Evolutionary conservation across 2,797 vertebrate genomes (phyloP).

Genomic region (Mormyrus proboscirostris): DNA sequence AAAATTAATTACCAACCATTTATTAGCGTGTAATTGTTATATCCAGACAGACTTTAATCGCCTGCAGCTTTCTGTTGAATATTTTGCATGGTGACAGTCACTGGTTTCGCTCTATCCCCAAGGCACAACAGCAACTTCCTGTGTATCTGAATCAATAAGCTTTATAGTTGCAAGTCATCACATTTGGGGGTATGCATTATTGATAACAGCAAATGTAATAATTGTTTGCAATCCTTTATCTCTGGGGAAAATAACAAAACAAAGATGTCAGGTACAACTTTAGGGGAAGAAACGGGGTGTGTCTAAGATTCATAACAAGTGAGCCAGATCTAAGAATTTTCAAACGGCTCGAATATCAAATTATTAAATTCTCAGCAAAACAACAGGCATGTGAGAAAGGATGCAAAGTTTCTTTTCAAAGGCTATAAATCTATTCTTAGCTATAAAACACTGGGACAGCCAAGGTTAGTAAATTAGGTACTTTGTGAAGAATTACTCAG

Average conservation of each 20-base stretch:
- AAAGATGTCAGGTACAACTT: not conserved
- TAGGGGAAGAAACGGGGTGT: not conserved
- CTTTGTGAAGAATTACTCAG: not conserved
- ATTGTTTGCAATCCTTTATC: not conserved
- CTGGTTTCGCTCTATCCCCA: not conserved
- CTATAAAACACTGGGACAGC: not conserved
- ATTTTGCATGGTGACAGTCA: not conserved
- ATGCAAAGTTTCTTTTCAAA: not conserved
- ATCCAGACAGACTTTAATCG: not conserved
- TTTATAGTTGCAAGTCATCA: not conserved
- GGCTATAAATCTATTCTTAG: not conserved
- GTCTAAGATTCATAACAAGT: not conserved
- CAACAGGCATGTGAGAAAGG: not conserved
- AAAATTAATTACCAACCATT: not conserved
- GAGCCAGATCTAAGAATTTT: not conserved
- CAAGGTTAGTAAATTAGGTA: not conserved
- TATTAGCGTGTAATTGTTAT: not conserved
- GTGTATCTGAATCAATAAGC: not conserved
- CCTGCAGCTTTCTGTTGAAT: not conserved
- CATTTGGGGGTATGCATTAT: not conserved
- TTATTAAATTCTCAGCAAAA: not conserved
- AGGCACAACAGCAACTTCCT: not conserved
- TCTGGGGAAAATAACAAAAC: not conserved
- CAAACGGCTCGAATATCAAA: not conserved
- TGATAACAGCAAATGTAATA: not conserved